Percentiles rank a stretch among this genome's conserved stretches.
These are phyloP conservation scores for Volucella bombylans DNA, from an alignment of 2,888 invertebrate genomes.

Conservation along the genomic window DNA sequence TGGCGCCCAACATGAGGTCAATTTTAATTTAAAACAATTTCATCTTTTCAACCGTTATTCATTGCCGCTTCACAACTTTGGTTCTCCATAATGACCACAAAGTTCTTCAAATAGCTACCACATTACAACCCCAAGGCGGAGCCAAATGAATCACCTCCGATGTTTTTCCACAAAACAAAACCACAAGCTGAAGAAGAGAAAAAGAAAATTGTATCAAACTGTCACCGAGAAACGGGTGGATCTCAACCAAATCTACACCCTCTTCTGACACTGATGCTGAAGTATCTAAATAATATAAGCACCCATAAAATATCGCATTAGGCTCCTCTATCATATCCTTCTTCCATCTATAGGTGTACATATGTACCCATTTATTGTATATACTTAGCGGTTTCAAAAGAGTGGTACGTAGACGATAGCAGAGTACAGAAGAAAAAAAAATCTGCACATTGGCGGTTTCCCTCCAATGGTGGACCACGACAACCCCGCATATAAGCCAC, in stretches of 20 bases:
- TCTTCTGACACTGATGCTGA: slow-evolving; percentile 25
- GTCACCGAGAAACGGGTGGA: slow-evolving; percentile 52
- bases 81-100: slow-evolving; percentile 25
- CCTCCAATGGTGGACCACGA: slow-evolving; percentile 75
- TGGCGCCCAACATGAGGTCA: background rate
- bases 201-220: slow-evolving; percentile 27
- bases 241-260: slow-evolving; percentile 52
- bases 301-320: slow-evolving; percentile 43
- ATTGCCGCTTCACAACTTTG: background rate
- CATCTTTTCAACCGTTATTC: background rate
- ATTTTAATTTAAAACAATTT: background rate
- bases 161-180: slow-evolving; percentile 51
- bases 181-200: slow-evolving; percentile 23
- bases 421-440: slow-evolving; percentile 5
- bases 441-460: slow-evolving; percentile 74
- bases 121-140: slow-evolving; percentile 45
- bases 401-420: background rate
- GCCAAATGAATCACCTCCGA: slow-evolving; percentile 34
- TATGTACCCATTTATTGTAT: slow-evolving; percentile 9
- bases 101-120: slow-evolving; percentile 26
- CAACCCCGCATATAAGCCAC: slow-evolving; percentile 75
- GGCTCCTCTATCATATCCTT: slow-evolving; percentile 39
- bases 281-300: slow-evolving; percentile 35
- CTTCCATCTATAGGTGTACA: slow-evolving; percentile 4
- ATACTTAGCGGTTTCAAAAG: slow-evolving; percentile 41